Evolutionary conservation across 1,140 invertebrate species (phyloP).

Genomic region (Drosophila azteca): DNA sequence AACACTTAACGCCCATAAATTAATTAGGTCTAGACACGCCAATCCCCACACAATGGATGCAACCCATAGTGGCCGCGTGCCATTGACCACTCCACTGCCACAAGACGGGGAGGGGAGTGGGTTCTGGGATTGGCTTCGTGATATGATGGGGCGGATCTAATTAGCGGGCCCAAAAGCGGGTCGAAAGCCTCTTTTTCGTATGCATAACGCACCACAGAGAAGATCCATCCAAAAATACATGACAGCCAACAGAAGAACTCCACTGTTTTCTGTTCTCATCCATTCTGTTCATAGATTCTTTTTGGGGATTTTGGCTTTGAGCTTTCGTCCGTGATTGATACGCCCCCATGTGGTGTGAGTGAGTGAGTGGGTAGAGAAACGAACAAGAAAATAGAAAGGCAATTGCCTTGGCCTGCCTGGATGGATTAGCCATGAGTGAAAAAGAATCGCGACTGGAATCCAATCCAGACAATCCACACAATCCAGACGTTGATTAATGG

Average conservation of each 20-base stretch:
- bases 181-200: slow-evolving; percentile 18
- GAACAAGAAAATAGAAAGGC: slow-evolving; percentile 46
- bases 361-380: neutral
- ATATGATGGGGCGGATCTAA: slow-evolving; percentile 29
- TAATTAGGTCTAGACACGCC: slow-evolving; percentile 59
- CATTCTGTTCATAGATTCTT: too few relatives aligned
- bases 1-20: slow-evolving; percentile 77
- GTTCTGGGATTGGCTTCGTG: slow-evolving; percentile 4
- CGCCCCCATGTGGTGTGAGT: slow-evolving; percentile 58
- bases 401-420: slow-evolving; percentile 37
- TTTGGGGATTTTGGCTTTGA: neutral
- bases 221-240: slow-evolving; percentile 44
- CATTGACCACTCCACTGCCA: slow-evolving; percentile 49
- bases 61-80: too few relatives aligned
- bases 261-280: too few relatives aligned
- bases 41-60: neutral
- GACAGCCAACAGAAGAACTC: slow-evolving; percentile 26
- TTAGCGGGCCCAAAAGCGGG: slow-evolving; percentile 16
- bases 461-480: slow-evolving; percentile 2
- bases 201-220: slow-evolving; percentile 22
- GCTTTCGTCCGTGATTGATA: slow-evolving; percentile 61
- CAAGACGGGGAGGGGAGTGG: slow-evolving; percentile 8
- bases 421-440: slow-evolving; percentile 69
- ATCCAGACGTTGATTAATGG: slow-evolving; percentile 71
- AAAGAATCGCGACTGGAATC: slow-evolving; percentile 1